These are phyloP conservation scores for Scomber japonicus DNA, from an alignment of 2,113 vertebrate genomes.

Conservation along the genomic window DNA sequence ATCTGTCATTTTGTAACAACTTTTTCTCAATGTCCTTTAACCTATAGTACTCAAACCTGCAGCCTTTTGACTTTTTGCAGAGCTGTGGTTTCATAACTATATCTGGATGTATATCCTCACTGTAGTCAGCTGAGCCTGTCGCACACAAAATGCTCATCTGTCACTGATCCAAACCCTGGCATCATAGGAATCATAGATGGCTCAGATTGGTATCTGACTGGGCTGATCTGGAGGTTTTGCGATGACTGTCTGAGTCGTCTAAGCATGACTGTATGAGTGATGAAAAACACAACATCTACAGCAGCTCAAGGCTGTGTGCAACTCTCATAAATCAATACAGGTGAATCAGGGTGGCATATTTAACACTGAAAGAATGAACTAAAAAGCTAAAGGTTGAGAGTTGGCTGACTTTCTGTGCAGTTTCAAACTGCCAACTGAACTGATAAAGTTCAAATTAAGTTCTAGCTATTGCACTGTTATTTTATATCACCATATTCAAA, in stretches of 20 bases:
- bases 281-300: constrained; percentile 32
- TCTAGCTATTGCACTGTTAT: not conserved
- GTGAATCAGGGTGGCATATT: not conserved
- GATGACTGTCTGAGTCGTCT: not conserved
- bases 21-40: not conserved
- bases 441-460: no score
- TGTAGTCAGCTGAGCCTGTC: not conserved
- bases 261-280: not conserved
- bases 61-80: not conserved
- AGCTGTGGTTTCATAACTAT: not conserved
- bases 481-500: not conserved
- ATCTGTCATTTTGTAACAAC: not conserved
- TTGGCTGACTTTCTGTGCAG: no score
- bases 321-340: constrained; percentile 39
- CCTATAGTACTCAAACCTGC: not conserved
- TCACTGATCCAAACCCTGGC: not conserved
- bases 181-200: not conserved
- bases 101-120: not conserved
- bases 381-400: no score
- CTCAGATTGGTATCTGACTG: not conserved
- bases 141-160: not conserved
- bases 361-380: no score
- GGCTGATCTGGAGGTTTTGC: not conserved
- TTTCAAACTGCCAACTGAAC: no score
- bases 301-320: constrained; percentile 13